These are phyloP conservation scores for Antheraea yamamai DNA, from an alignment of 2,888 invertebrate genomes.

Conservation along the genomic window DNA sequence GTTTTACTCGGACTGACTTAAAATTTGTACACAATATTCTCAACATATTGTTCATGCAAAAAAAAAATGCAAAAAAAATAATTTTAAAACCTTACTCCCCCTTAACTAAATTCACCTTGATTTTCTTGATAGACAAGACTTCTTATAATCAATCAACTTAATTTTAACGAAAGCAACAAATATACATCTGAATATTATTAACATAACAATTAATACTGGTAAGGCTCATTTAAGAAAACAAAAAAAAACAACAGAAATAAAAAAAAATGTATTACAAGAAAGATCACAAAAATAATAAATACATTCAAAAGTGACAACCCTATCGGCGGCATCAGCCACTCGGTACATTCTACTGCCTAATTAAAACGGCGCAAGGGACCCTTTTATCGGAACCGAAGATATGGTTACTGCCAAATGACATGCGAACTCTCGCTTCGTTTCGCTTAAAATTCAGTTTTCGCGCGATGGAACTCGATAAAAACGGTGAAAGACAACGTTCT, in stretches of 20 bases:
- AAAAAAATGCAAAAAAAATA: no score
- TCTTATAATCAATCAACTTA: not conserved
- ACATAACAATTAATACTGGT: not conserved
- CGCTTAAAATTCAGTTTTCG: constrained; percentile 32
- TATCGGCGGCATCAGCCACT: constrained; percentile 52
- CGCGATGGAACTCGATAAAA: constrained; percentile 22
- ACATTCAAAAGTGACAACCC: constrained; percentile 43
- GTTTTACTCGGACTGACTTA: no score
- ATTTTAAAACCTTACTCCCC: no score
- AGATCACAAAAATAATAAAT: not conserved
- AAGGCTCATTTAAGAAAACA: not conserved
- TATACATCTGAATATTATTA: not conserved
- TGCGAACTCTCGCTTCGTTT: constrained; percentile 63
- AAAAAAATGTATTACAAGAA: not conserved
- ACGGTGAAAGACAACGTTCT: constrained; percentile 15
- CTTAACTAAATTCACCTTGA: no score
- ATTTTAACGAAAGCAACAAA: not conserved
- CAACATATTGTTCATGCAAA: no score
- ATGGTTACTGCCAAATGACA: constrained; percentile 71
- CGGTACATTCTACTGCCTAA: constrained; percentile 73
- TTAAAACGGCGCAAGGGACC: constrained; percentile 78
- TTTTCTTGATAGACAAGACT: no score
- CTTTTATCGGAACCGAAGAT: constrained; percentile 72
- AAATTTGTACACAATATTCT: no score
- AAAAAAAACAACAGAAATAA: not conserved